Evolutionary conservation across 2,888 invertebrate genomes (phyloP).

Genomic region (Cantharis rufa): DNA sequence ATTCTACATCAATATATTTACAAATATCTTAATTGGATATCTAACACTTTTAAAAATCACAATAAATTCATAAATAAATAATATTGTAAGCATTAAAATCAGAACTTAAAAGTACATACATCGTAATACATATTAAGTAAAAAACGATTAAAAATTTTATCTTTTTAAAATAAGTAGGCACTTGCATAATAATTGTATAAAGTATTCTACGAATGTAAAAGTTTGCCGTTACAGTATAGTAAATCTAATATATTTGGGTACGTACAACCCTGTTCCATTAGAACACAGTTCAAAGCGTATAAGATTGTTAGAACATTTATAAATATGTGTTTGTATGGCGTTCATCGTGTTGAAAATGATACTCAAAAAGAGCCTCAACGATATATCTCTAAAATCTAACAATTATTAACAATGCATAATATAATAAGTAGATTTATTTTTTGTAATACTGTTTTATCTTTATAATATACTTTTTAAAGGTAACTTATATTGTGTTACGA

Average conservation of each 20-base stretch:
- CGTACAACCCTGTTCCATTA: constrained; percentile 32
- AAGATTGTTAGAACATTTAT: constrained; percentile 25
- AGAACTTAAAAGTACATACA: not conserved
- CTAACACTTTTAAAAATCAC: not conserved
- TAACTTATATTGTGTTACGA: not conserved
- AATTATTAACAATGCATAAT: not conserved
- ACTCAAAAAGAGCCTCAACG: not conserved
- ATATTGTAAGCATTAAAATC: not conserved
- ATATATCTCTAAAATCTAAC: not conserved
- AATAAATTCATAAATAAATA: not conserved
- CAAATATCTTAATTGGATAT: not conserved
- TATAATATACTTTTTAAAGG: not conserved
- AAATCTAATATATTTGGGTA: constrained; percentile 23
- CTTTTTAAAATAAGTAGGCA: constrained; percentile 28
- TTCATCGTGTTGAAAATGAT: not conserved
- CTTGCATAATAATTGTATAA: constrained; percentile 29
- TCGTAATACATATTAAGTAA: not conserved
- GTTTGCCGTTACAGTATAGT: constrained; percentile 21
- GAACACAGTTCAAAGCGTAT: constrained; percentile 36
- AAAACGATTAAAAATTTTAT: constrained; percentile 7
- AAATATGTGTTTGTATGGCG: constrained; percentile 19
- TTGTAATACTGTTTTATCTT: not conserved
- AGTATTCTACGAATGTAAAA: constrained; percentile 17
- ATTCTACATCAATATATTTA: not conserved
- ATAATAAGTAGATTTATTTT: not conserved